phyloP scores from a whole-genome alignment of 2,797 vertebrate genomes.

The Graptemys geographica region DNA sequence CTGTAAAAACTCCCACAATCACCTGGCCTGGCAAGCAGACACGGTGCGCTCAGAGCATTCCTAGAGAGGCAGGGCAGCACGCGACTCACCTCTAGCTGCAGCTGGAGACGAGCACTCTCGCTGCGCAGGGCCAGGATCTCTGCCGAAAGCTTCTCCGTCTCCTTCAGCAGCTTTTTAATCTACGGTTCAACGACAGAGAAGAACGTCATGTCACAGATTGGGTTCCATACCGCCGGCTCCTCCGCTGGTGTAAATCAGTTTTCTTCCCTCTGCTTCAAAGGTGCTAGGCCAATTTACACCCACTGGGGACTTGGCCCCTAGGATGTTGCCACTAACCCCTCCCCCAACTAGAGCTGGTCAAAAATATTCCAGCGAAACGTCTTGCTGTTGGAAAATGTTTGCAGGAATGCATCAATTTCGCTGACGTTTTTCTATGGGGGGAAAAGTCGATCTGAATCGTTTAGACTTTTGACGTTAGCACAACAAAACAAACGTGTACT shows the following conservation, averaged over 20 bases:
- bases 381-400: not conserved
- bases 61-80: not conserved
- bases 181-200: conserved; percentile 47
- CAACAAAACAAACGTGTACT: not conserved
- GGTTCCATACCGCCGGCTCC: not conserved
- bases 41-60: not conserved
- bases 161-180: conserved; percentile 84
- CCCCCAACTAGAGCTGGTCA: not conserved
- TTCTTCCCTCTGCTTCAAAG: not conserved
- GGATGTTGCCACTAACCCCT: not conserved
- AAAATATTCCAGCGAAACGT: not conserved
- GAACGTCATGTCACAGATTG: not conserved
- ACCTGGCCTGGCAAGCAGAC: not conserved
- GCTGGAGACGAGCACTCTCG: conserved; percentile 59
- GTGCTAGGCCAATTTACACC: not conserved
- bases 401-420: not conserved
- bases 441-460: not conserved
- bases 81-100: conserved; percentile 76
- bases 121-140: conserved; percentile 74
- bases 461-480: not conserved
- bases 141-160: conserved; percentile 82
- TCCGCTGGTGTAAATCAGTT: not conserved
- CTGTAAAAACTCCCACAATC: not conserved
- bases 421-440: not conserved
- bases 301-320: conserved; percentile 73